Conservation (phyloP, 2,888 invertebrate genomes). For the Diarsia rubi region DNA sequence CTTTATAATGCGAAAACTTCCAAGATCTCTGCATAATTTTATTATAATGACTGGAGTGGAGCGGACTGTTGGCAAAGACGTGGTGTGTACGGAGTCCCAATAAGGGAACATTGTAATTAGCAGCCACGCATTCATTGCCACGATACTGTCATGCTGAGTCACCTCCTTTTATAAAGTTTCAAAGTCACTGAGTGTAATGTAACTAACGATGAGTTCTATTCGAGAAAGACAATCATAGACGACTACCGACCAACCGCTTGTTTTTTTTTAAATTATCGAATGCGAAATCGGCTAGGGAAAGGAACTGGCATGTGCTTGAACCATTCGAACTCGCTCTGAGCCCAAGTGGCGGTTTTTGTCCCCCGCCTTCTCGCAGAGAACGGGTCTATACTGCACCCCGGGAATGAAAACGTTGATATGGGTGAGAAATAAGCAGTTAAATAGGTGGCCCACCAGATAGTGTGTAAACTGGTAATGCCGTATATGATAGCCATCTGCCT, state of each 20-base stretch:
- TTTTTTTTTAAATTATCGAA: neutral
- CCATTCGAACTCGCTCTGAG: neutral
- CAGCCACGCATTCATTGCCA: slow-evolving; percentile 54
- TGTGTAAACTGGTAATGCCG: neutral
- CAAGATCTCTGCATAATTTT: neutral
- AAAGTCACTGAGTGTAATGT: slow-evolving; percentile 51
- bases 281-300: neutral
- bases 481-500: neutral
- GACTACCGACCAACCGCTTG: neutral
- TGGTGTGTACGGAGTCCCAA: slow-evolving; percentile 2
- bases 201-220: neutral
- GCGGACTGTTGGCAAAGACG: slow-evolving; percentile 12
- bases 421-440: too few relatives aligned
- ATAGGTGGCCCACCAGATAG: too few relatives aligned
- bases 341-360: neutral
- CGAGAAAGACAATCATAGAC: neutral
- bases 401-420: neutral
- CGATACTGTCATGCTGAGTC: slow-evolving; percentile 47
- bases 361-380: neutral
- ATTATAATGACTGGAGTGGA: neutral
- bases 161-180: slow-evolving; percentile 48
- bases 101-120: slow-evolving; percentile 54
- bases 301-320: neutral
- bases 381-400: neutral
- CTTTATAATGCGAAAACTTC: neutral